These are phyloP conservation scores for Coryphaenoides rupestris DNA, from an alignment of 2,113 vertebrate species.

Conservation along the genomic window DNA sequence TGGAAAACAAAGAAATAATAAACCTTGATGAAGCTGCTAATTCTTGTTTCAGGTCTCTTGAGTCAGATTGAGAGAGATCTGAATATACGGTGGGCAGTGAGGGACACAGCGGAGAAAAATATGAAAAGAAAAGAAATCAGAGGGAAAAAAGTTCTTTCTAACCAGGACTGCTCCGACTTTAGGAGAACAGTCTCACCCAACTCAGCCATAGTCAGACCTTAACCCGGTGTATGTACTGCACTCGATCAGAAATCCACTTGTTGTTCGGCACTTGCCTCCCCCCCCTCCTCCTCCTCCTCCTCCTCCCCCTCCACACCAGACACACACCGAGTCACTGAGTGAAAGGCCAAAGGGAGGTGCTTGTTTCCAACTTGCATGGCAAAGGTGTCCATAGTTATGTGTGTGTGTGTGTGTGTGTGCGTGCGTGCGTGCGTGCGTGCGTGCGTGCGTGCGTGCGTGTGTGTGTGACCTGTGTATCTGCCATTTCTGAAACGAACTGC, in stretches of 20 bases:
- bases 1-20: slow-evolving; percentile 1
- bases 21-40: neutral
- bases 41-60: too few species aligned
- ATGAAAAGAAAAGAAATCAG: too few species aligned
- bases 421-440: neutral
- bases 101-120: neutral
- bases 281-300: too few species aligned
- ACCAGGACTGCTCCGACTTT: too few species aligned
- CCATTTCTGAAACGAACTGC: slow-evolving; percentile 64
- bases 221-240: too few species aligned
- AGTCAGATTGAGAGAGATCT: too few species aligned
- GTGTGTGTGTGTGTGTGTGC: slow-evolving; percentile 41
- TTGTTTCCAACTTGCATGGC: slow-evolving; percentile 67
- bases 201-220: neutral
- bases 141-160: too few species aligned
- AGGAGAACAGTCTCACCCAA: neutral
- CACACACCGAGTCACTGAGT: slow-evolving; percentile 24
- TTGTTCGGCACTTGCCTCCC: too few species aligned
- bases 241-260: too few species aligned
- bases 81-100: too few species aligned
- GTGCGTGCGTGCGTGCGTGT: slow-evolving; percentile 48
- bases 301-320: slow-evolving; percentile 7
- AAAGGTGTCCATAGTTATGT: slow-evolving; percentile 51
- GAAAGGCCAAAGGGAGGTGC: slow-evolving; percentile 40
- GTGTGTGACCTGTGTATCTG: slow-evolving; percentile 54